Evolutionary conservation across 2,888 invertebrate species (phyloP).

Genomic region (Agriopis aurantiaria): DNA sequence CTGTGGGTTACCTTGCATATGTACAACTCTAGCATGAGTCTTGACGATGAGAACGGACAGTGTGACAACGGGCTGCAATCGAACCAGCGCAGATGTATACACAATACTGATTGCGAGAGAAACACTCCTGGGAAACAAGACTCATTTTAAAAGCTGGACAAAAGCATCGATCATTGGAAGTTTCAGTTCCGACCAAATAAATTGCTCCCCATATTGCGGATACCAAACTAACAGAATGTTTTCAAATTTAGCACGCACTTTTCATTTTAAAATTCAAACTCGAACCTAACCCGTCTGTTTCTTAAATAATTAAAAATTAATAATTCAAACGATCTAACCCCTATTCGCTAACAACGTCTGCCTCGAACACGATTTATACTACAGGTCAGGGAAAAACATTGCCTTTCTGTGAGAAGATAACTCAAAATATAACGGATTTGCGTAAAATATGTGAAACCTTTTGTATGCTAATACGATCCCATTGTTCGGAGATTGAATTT

Average conservation of each 20-base stretch:
- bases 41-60: conserved; percentile 45
- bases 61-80: conserved; percentile 47
- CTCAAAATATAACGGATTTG: conserved; percentile 84
- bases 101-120: conserved; percentile 51
- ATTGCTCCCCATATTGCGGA: conserved; percentile 16
- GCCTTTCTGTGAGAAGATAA: conserved; percentile 79
- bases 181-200: conserved; percentile 31
- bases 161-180: conserved; percentile 38
- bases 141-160: conserved; percentile 38
- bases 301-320: conserved; percentile 55
- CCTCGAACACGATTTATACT: conserved; percentile 73
- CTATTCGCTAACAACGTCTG: conserved; percentile 58
- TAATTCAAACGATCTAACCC: conserved; percentile 58
- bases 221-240: not conserved
- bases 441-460: conserved; percentile 86
- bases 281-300: conserved; percentile 20
- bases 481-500: conserved; percentile 86
- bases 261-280: conserved; percentile 22
- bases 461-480: conserved; percentile 85
- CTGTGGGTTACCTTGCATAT: conserved; percentile 7
- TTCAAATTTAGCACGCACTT: conserved; percentile 2
- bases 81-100: conserved; percentile 47
- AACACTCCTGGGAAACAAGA: conserved; percentile 42
- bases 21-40: conserved; percentile 14
- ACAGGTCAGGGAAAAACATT: conserved; percentile 74